These are phyloP conservation scores for Dorcus hopei DNA, from an alignment of 2,888 invertebrate species.

Conservation along the genomic window DNA sequence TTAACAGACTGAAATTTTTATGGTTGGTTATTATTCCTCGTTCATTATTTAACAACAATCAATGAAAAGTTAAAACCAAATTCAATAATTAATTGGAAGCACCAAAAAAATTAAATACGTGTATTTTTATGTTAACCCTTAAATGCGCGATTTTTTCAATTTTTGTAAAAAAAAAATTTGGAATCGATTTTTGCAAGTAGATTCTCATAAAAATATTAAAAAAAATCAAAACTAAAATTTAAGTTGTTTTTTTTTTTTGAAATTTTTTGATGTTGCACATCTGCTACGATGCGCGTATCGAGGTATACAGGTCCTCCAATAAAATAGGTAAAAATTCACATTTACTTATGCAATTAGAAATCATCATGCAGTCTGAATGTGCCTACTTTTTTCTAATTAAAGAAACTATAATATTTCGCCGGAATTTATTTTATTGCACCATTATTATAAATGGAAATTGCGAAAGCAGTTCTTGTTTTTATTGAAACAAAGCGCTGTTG, in stretches of 20 bases:
- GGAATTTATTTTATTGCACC: no score
- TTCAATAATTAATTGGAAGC: no score
- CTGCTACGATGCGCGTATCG: not conserved
- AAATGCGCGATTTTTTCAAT: not conserved
- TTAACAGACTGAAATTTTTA: no score
- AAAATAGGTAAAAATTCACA: not conserved
- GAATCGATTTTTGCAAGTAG: no score
- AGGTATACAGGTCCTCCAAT: not conserved
- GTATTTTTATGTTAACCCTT: conserved; percentile 1
- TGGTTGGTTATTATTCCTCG: no score
- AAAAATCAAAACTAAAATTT: not conserved
- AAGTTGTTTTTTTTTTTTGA: not conserved
- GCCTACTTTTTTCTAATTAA: not conserved
- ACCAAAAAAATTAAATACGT: no score
- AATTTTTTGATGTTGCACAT: not conserved
- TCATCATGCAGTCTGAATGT: no score
- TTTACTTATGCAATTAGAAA: not conserved
- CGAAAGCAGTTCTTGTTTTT: conserved; percentile 22
- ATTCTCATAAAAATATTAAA: not conserved
- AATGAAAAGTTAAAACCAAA: no score
- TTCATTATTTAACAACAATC: no score
- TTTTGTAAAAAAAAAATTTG: not conserved
- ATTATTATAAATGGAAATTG: not conserved
- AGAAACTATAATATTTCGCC: not conserved
- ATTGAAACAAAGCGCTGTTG: conserved; percentile 15